Percentiles rank a stretch among this genome's conserved stretches.
These are phyloP conservation scores for Drosophila ogumai DNA, from an alignment of 1,140 invertebrate species.

Conservation along the genomic window DNA sequence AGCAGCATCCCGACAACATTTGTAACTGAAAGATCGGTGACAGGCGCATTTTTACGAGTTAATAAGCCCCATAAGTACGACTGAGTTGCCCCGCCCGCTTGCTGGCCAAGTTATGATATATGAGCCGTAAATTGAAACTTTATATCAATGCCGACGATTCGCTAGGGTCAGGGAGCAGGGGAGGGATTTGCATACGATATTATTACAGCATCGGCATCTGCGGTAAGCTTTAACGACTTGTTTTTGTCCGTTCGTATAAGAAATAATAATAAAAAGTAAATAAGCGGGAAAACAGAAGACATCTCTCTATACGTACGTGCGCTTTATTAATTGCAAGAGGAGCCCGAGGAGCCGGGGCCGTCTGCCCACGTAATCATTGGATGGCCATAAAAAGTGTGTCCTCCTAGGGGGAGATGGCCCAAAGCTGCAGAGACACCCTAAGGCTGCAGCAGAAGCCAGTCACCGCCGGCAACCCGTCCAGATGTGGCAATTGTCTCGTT, in stretches of 20 bases:
- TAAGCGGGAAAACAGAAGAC: conserved; percentile 35
- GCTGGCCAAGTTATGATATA: conserved; percentile 75
- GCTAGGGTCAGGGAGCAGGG: conserved; percentile 22
- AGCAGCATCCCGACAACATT: conserved; percentile 35
- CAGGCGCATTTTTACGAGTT: conserved; percentile 69
- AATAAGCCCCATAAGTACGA: conserved; percentile 65
- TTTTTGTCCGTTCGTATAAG: conserved; percentile 52
- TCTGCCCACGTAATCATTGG: conserved; percentile 66
- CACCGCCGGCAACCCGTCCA: conserved; percentile 25
- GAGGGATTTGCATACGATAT: conserved; percentile 78
- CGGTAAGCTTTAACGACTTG: conserved; percentile 70
- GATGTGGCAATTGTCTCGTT: conserved; percentile 49
- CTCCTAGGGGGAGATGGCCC: conserved; percentile 51
- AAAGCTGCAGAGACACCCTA: conserved; percentile 22
- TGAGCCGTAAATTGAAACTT: conserved; percentile 82
- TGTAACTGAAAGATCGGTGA: conserved; percentile 54
- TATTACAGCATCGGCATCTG: conserved; percentile 77
- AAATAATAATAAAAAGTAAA: conserved; percentile 34
- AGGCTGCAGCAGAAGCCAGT: conserved; percentile 13
- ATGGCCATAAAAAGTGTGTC: conserved; percentile 74
- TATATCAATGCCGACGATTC: conserved; percentile 62
- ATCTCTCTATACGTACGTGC: conserved; percentile 24
- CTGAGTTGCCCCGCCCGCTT: conserved; percentile 29
- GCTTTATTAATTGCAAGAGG: conserved; percentile 66
- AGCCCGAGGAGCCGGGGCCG: conserved; percentile 20